phyloP scores from a whole-genome alignment of 2,113 vertebrate species.

The Corythoichthys intestinalis region DNA sequence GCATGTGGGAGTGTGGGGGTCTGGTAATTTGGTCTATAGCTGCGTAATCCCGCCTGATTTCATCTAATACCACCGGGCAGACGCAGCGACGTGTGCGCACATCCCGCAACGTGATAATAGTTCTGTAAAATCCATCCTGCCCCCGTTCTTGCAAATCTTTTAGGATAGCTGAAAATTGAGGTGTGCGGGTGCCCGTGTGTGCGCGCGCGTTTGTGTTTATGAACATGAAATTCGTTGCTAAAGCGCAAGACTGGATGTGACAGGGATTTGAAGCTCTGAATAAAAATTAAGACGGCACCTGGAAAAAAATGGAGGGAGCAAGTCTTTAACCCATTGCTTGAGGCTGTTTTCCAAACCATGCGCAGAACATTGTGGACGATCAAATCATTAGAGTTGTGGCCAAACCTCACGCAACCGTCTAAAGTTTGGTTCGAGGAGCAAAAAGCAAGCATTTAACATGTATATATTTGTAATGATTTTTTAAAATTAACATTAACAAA shows the following conservation, averaged over 20 bases:
- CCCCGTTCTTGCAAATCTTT: conserved; percentile 91
- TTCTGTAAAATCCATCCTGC: conserved; percentile 90
- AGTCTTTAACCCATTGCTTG: background rate
- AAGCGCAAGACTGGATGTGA: conserved; percentile 81
- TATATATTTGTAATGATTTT: too few species aligned
- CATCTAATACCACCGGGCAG: conserved; percentile 87
- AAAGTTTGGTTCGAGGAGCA: background rate
- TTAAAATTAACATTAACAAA: too few species aligned
- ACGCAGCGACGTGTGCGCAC: conserved; percentile 91
- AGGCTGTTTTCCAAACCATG: background rate
- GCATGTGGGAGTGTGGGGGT: conserved; percentile 68
- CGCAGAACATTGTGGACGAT: background rate
- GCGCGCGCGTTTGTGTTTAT: conserved; percentile 63
- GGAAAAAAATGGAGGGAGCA: background rate
- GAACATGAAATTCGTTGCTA: conserved; percentile 75
- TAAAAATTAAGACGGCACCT: conserved; percentile 20
- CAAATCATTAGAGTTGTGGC: background rate
- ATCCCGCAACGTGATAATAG: conserved; percentile 93
- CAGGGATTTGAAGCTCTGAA: conserved; percentile 83
- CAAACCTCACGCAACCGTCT: background rate
- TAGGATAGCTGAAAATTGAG: conserved; percentile 78
- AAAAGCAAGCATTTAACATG: too few species aligned
- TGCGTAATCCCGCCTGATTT: conserved; percentile 96
- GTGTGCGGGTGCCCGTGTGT: conserved; percentile 46
- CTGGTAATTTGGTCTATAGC: conserved; percentile 84